These are phyloP conservation scores for Zaprionus taronus DNA, from an alignment of 1,140 invertebrate species.

Conservation along the genomic window DNA sequence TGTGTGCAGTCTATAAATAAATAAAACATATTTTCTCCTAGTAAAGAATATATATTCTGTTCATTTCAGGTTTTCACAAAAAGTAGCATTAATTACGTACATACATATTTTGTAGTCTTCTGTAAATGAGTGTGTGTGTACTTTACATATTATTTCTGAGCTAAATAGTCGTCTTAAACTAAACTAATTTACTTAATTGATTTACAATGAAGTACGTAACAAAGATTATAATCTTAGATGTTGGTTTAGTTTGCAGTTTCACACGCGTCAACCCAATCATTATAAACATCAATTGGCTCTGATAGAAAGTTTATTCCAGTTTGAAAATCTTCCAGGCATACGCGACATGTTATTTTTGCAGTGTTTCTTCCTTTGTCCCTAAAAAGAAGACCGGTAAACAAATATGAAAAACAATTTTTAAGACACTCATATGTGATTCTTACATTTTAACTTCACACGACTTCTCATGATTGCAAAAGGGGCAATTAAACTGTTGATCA, in stretches of 20 bases:
- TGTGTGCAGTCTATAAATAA: too few relatives aligned
- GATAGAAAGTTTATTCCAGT: slow-evolving; percentile 98
- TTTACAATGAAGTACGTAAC: slow-evolving; percentile 5
- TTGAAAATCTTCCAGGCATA: slow-evolving; percentile 98
- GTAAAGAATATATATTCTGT: too few relatives aligned
- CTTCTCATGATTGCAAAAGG: slow-evolving; percentile 99
- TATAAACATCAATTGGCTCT: slow-evolving; percentile 99
- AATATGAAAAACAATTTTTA: slow-evolving; percentile 4
- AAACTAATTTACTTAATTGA: slow-evolving; percentile 2
- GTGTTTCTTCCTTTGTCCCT: slow-evolving; percentile 97
- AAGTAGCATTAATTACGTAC: too few relatives aligned
- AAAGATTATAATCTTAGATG: neutral
- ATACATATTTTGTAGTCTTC: too few relatives aligned
- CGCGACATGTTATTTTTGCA: slow-evolving; percentile 96
- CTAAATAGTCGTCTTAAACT: neutral
- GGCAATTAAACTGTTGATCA: slow-evolving; percentile 99
- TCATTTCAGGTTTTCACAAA: too few relatives aligned
- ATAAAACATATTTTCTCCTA: too few relatives aligned
- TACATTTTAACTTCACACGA: slow-evolving; percentile 99
- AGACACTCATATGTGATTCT: slow-evolving; percentile 80
- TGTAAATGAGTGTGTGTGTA: neutral
- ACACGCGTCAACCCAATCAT: slow-evolving; percentile 99
- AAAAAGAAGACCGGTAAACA: slow-evolving; percentile 80
- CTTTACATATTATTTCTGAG: neutral
- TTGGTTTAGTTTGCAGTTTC: slow-evolving; percentile 93